Percentiles rank a stretch among this genome's conserved stretches.
phyloP scores from a whole-genome alignment of 2,113 vertebrate genomes.

The Oncorhynchus nerka region DNA sequence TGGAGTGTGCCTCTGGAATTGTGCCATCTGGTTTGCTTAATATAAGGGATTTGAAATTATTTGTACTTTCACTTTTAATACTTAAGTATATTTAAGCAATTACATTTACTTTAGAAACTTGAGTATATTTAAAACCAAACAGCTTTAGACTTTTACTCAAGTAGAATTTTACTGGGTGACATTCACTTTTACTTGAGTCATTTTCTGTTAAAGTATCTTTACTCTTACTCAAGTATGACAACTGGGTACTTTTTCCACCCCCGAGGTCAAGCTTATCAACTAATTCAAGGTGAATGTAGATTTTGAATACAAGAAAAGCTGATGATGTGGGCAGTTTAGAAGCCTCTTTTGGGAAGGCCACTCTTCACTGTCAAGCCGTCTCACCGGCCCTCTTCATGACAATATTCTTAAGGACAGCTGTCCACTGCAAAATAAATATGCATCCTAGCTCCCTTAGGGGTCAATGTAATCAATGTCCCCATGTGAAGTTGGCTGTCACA shows the following conservation, averaged over 20 bases:
- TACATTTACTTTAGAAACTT: too few relatives aligned
- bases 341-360: conserved; percentile 10
- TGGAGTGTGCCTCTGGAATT: too few relatives aligned
- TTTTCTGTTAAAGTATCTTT: too few relatives aligned
- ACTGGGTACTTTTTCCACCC: conserved; percentile 6
- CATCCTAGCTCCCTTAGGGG: conserved; percentile 51
- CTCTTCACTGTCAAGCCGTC: conserved; percentile 33
- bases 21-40: too few relatives aligned
- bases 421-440: conserved; percentile 64
- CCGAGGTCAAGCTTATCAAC: conserved; percentile 49
- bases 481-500: conserved; percentile 53
- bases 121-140: too few relatives aligned
- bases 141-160: too few relatives aligned
- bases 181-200: too few relatives aligned
- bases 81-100: too few relatives aligned
- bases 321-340: conserved; percentile 35
- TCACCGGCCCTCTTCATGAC: conserved; percentile 36
- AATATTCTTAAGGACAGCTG: conserved; percentile 57
- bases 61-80: too few relatives aligned
- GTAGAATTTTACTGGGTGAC: too few relatives aligned
- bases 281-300: conserved; percentile 46
- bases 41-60: too few relatives aligned
- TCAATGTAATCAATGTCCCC: conserved; percentile 63
- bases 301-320: conserved; percentile 31
- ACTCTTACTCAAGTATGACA: too few relatives aligned